Conservation (phyloP, 1,140 invertebrate genomes). For the Maniola jurtina region DNA sequence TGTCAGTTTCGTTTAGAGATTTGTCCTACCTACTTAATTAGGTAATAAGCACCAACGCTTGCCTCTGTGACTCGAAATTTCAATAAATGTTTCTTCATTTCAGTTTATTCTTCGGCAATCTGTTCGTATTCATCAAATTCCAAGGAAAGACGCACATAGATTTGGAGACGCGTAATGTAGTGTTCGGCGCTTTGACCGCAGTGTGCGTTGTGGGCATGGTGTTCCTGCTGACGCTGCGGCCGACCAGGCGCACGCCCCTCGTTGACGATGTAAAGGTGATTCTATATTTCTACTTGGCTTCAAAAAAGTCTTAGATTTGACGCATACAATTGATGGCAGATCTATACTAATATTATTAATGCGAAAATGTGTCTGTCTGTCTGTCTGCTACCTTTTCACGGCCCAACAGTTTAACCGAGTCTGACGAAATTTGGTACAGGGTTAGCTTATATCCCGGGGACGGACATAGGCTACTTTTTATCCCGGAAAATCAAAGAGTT, state of each 20-base stretch:
- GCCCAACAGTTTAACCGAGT: too few relatives aligned
- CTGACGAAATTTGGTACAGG: too few relatives aligned
- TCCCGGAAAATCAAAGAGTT: too few relatives aligned
- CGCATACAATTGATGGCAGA: too few relatives aligned
- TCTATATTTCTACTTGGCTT: background rate
- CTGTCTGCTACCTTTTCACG: too few relatives aligned
- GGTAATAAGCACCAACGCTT: too few relatives aligned
- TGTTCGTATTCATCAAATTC: conserved; percentile 95
- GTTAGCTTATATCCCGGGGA: too few relatives aligned
- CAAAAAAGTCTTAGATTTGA: background rate
- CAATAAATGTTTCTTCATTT: conserved; percentile 42
- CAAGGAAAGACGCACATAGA: conserved; percentile 86
- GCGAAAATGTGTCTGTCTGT: too few relatives aligned
- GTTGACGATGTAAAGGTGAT: conserved; percentile 75
- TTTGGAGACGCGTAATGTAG: conserved; percentile 82
- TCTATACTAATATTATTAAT: too few relatives aligned
- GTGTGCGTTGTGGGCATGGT: conserved; percentile 85
- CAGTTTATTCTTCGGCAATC: conserved; percentile 95
- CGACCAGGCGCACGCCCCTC: conserved; percentile 62
- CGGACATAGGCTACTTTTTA: too few relatives aligned
- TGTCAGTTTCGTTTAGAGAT: too few relatives aligned
- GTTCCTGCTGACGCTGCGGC: conserved; percentile 83
- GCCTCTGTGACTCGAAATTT: background rate
- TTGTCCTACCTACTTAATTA: too few relatives aligned
- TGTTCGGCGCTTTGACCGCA: conserved; percentile 87